A percentile compares a stretch with the other conserved stretches of the same genome.
Evolutionary conservation across 1,140 invertebrate genomes (phyloP).

Genomic region (Platyscapa corneri): DNA sequence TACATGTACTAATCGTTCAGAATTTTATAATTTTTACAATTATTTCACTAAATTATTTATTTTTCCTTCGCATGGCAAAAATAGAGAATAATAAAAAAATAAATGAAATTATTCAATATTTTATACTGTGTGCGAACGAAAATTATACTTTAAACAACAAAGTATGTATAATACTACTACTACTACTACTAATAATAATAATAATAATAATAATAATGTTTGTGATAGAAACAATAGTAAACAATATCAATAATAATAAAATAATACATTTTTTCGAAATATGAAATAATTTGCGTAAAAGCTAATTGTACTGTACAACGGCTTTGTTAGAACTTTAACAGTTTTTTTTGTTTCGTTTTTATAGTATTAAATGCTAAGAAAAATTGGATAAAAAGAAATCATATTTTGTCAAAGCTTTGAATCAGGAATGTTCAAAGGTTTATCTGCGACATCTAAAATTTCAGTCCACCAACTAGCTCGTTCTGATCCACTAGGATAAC

Average conservation of each 20-base stretch:
- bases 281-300: slow-evolving; percentile 3
- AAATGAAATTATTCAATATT: slow-evolving; percentile 13
- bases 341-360: not conserved
- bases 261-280: slow-evolving; percentile 34
- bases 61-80: not conserved
- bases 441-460: slow-evolving; percentile 70
- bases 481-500: slow-evolving; percentile 81
- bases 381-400: slow-evolving; percentile 30
- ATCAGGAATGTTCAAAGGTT: slow-evolving; percentile 58
- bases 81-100: slow-evolving; percentile 31
- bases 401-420: slow-evolving; percentile 64
- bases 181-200: slow-evolving; percentile 37
- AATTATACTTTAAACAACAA: slow-evolving; percentile 3
- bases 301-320: slow-evolving; percentile 43
- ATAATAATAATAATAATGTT: slow-evolving; percentile 33
- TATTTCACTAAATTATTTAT: slow-evolving; percentile 24
- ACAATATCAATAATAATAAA: slow-evolving; percentile 38
- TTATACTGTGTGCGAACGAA: slow-evolving; percentile 8
- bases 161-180: slow-evolving; percentile 13
- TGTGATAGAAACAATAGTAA: not conserved
- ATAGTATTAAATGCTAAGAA: not conserved
- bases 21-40: not conserved
- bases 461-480: slow-evolving; percentile 87
- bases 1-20: slow-evolving; percentile 10
- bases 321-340: not conserved